These are phyloP conservation scores for Metacarcinus magister DNA, from an alignment of 2,888 invertebrate species.

Conservation along the genomic window DNA sequence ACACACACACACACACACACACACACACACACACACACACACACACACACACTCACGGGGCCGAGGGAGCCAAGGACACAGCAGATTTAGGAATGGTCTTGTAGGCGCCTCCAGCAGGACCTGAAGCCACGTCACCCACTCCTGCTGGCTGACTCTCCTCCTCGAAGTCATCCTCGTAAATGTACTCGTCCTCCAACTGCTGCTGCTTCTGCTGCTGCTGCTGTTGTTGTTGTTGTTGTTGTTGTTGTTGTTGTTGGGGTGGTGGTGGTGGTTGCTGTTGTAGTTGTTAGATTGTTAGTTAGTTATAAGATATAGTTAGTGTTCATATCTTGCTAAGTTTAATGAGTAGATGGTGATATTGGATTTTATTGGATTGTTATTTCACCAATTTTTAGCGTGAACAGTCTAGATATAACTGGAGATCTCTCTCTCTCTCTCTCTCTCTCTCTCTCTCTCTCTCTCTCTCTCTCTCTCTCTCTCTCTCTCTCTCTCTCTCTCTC, in stretches of 20 bases:
- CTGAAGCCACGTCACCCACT: not conserved
- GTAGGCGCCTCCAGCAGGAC: not conserved
- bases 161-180: conserved; percentile 83
- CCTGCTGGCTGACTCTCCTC: conserved; percentile 83
- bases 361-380: not conserved
- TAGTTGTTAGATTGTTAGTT: not conserved
- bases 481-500: not conserved
- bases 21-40: not conserved
- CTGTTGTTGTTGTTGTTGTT: not conserved
- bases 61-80: not conserved
- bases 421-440: not conserved
- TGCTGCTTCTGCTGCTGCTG: conserved; percentile 21
- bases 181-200: conserved; percentile 81
- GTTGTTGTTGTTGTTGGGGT: not conserved
- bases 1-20: not conserved
- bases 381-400: too few species aligned
- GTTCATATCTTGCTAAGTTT: not conserved
- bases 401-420: too few species aligned
- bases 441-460: too few species aligned
- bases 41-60: conserved; percentile 31
- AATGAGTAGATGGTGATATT: not conserved
- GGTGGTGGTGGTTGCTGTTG: not conserved
- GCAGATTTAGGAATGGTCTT: not conserved
- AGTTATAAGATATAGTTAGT: not conserved
- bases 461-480: not conserved